Evolutionary conservation across 2,113 vertebrate species (phyloP).

Genomic region (Pandion haliaetus): DNA sequence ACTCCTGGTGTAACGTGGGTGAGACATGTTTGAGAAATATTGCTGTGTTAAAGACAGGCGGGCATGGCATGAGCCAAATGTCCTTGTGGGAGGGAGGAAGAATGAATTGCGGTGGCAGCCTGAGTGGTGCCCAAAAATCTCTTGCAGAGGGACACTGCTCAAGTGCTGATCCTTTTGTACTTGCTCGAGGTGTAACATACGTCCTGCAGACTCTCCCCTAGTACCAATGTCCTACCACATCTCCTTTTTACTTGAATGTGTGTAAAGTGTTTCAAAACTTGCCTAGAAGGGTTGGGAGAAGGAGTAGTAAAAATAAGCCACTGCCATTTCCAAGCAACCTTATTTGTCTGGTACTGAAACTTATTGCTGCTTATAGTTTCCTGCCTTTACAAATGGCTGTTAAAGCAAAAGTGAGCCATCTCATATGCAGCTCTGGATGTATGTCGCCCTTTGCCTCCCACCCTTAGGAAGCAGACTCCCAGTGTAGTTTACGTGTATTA

Average conservation of each 20-base stretch:
- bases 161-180: background rate
- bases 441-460: background rate
- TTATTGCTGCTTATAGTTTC: background rate
- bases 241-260: background rate
- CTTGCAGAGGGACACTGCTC: background rate
- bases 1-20: background rate
- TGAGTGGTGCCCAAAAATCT: background rate
- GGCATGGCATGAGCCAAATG: background rate
- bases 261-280: background rate
- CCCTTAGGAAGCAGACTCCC: background rate
- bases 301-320: background rate
- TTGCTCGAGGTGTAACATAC: background rate
- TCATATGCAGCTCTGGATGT: background rate
- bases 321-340: background rate
- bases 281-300: accelerated
- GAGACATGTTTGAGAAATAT: background rate
- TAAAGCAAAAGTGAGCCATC: background rate
- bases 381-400: background rate
- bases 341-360: background rate
- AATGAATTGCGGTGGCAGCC: background rate
- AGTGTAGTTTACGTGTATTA: background rate
- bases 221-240: background rate
- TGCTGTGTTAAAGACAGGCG: background rate
- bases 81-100: background rate
- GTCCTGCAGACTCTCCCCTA: background rate